Conservation (phyloP, 2,888 invertebrate species). For the Autographa gamma region DNA sequence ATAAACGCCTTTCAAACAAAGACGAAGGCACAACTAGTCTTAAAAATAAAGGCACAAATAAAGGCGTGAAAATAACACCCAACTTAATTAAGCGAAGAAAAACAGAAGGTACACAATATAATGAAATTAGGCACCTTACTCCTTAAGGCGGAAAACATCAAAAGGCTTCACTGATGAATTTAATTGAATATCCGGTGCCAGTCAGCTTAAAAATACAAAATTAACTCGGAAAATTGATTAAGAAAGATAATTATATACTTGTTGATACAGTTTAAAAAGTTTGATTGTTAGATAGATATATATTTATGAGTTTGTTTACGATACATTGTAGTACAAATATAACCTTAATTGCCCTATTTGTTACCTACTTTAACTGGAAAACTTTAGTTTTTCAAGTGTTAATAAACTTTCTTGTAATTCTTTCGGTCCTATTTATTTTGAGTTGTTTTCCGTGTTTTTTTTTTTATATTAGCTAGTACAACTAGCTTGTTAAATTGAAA, state of each 20-base stretch:
- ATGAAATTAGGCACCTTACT: conserved; percentile 10
- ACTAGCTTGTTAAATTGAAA: too few species aligned
- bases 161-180: conserved; percentile 12
- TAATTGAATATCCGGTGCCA: conserved; percentile 10
- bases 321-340: too few species aligned
- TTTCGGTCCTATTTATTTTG: too few species aligned
- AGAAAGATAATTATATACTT: not conserved
- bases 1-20: not conserved
- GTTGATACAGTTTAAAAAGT: not conserved
- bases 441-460: too few species aligned
- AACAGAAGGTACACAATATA: conserved; percentile 13
- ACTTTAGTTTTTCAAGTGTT: too few species aligned
- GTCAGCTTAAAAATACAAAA: conserved; percentile 1
- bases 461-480: too few species aligned
- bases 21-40: not conserved
- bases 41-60: not conserved
- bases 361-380: too few species aligned
- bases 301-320: not conserved
- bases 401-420: too few species aligned
- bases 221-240: conserved; percentile 5
- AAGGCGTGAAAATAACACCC: conserved; percentile 5
- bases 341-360: too few species aligned
- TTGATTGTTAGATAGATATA: not conserved
- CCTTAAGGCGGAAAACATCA: conserved; percentile 12
- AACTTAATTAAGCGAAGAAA: conserved; percentile 7